These are phyloP conservation scores for Epinephelus awoara DNA, from an alignment of 2,797 vertebrate species.

Conservation along the genomic window DNA sequence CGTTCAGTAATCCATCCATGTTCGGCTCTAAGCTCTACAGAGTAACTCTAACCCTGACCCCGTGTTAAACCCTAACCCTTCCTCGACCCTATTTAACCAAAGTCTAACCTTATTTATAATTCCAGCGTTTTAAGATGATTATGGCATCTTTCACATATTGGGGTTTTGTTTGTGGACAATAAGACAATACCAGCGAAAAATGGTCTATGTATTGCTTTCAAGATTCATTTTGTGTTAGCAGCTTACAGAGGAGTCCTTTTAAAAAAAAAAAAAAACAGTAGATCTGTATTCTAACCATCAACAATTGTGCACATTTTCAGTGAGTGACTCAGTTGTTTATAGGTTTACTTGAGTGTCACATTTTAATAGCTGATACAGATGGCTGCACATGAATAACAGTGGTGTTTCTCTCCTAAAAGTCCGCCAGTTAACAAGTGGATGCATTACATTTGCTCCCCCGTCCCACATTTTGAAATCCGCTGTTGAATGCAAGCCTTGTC, in stretches of 20 bases:
- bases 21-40: background rate
- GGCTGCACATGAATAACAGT: background rate
- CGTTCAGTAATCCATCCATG: no score
- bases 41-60: conserved; percentile 13
- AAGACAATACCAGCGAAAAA: background rate
- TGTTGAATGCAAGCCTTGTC: conserved; percentile 74
- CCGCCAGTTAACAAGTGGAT: conserved; percentile 55
- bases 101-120: background rate
- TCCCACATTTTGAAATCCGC: conserved; percentile 52
- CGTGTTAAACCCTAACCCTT: background rate
- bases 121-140: no score
- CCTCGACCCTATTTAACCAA: background rate
- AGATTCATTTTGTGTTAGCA: background rate
- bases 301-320: background rate
- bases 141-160: background rate
- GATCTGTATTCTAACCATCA: background rate
- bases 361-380: background rate
- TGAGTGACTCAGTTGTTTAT: background rate
- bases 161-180: background rate
- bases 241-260: background rate
- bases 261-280: background rate
- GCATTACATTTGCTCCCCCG: conserved; percentile 39
- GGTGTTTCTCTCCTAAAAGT: conserved; percentile 8
- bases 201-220: background rate
- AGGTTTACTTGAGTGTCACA: background rate